Conservation (phyloP, 2,888 invertebrate species). For the Pardosa pseudoannulata region DNA sequence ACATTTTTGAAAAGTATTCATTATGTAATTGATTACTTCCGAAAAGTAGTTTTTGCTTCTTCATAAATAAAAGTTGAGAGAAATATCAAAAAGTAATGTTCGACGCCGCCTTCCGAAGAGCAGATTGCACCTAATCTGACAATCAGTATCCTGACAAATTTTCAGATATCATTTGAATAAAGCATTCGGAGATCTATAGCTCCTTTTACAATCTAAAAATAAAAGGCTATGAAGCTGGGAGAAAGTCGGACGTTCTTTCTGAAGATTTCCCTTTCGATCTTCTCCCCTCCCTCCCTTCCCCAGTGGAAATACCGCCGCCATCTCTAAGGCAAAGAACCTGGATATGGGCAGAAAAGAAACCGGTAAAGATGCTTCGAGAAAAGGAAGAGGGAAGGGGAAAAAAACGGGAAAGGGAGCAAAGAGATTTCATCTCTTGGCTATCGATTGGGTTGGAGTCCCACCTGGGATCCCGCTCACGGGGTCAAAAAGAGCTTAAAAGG, state of each 20-base stretch:
- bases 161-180: slow-evolving; percentile 60
- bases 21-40: no score
- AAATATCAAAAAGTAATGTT: no score
- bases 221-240: not conserved
- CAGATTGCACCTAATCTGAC: no score
- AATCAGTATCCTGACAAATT: not conserved
- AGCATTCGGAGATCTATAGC: slow-evolving; percentile 28
- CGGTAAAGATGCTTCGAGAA: slow-evolving; percentile 22
- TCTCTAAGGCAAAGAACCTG: slow-evolving; percentile 23
- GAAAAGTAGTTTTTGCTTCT: no score
- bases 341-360: slow-evolving; percentile 20
- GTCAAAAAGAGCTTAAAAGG: slow-evolving; percentile 68
- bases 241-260: slow-evolving; percentile 4
- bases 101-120: no score
- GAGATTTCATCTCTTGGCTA: slow-evolving; percentile 52
- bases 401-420: slow-evolving; percentile 24
- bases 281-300: slow-evolving; percentile 15
- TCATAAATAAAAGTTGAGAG: no score
- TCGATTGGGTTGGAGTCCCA: slow-evolving; percentile 58
- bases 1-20: no score
- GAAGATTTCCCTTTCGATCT: slow-evolving; percentile 26
- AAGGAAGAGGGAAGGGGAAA: not conserved
- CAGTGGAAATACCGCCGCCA: slow-evolving; percentile 27
- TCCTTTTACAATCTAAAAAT: slow-evolving; percentile 21
- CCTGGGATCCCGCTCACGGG: slow-evolving; percentile 56